A percentile compares a stretch with the other conserved stretches of the same genome.
Evolutionary conservation across 1,140 invertebrate genomes (phyloP).

Genomic region (Drosophila kepulauana): DNA sequence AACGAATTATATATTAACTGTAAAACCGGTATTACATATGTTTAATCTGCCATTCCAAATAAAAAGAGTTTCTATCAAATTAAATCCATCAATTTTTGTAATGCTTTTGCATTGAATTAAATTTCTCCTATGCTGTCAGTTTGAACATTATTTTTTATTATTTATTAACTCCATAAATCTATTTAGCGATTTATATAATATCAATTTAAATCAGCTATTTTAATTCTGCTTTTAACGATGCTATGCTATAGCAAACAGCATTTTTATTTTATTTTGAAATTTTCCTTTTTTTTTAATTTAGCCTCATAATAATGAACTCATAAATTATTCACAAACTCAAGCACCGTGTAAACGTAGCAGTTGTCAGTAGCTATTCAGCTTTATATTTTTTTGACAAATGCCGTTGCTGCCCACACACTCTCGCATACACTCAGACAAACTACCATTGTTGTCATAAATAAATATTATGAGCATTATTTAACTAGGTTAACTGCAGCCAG

Average conservation of each 20-base stretch:
- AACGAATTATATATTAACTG: too few relatives aligned
- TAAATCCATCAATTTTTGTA: too few relatives aligned
- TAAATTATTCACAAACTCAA: background rate
- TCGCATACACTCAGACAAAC: constrained; percentile 8
- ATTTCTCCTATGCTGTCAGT: too few relatives aligned
- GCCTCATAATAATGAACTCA: background rate
- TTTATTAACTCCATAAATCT: too few relatives aligned
- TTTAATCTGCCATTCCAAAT: too few relatives aligned
- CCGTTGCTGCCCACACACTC: constrained; percentile 41
- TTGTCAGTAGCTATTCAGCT: constrained; percentile 27
- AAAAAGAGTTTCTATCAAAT: too few relatives aligned
- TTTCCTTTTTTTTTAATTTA: background rate
- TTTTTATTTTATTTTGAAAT: background rate
- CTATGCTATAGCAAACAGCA: background rate
- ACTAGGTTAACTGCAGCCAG: constrained; percentile 67
- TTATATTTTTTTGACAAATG: constrained; percentile 53
- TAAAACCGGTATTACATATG: too few relatives aligned
- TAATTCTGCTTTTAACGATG: too few relatives aligned
- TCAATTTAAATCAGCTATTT: too few relatives aligned
- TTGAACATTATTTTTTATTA: too few relatives aligned
- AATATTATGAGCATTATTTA: constrained; percentile 49
- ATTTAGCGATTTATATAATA: too few relatives aligned
- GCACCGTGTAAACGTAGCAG: constrained; percentile 25
- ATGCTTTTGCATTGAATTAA: too few relatives aligned
- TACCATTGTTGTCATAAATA: constrained; percentile 48